These are phyloP conservation scores for Hydropotes inermis DNA, from an alignment of 2,113 vertebrate species.

Conservation along the genomic window DNA sequence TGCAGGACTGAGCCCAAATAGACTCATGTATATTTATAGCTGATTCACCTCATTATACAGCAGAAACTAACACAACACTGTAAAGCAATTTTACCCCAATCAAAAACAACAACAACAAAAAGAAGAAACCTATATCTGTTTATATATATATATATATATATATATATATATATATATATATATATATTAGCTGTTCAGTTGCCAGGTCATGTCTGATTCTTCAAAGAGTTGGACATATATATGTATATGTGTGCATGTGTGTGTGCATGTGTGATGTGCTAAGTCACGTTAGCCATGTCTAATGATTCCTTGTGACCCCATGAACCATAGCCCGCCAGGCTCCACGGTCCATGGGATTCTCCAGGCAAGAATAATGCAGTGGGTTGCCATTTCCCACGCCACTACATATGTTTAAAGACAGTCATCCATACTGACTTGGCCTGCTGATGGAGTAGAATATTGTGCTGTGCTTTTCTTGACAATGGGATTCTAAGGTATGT, in stretches of 20 bases:
- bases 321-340: neutral
- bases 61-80: neutral
- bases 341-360: neutral
- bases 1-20: neutral
- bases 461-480: too few species aligned
- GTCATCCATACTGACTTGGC: neutral
- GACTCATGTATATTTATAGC: neutral
- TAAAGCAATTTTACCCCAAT: neutral
- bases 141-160: neutral
- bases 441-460: neutral
- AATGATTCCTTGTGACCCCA: neutral
- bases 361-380: neutral
- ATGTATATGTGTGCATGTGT: fast-evolving
- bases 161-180: neutral
- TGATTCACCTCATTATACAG: neutral
- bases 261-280: fast-evolving
- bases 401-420: neutral
- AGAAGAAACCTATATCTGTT: neutral
- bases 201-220: neutral
- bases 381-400: neutral
- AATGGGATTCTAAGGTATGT: fast-evolving
- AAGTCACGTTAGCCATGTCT: neutral
- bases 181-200: neutral
- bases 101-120: neutral
- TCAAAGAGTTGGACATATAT: neutral